phyloP scores from a whole-genome alignment of 2,888 invertebrate genomes.

The Caenorhabditis sp. region DNA sequence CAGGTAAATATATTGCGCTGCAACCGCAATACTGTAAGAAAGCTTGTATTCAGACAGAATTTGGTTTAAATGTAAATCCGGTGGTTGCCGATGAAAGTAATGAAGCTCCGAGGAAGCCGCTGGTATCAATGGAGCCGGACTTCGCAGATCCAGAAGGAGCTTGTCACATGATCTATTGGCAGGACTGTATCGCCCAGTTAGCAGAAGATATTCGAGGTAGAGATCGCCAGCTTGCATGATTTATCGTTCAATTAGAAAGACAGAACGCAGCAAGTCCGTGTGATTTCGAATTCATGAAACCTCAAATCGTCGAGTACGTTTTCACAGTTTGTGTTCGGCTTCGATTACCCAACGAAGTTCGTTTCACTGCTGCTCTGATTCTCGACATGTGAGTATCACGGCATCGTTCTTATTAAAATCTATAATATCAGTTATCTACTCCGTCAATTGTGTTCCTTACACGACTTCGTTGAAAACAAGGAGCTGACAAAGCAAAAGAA shows the following conservation, averaged over 20 bases:
- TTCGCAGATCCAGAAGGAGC: conserved; percentile 42
- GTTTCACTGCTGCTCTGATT: conserved; percentile 73
- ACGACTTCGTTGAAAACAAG: conserved; percentile 61
- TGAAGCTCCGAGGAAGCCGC: neutral
- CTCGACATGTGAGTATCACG: conserved; percentile 23
- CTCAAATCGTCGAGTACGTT: conserved; percentile 73
- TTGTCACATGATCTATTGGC: conserved; percentile 57
- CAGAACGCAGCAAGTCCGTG: conserved; percentile 15
- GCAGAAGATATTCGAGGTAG: conserved; percentile 58
- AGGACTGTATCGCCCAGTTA: conserved; percentile 63
- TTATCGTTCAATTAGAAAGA: conserved; percentile 20
- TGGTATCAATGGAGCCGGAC: conserved; percentile 45
- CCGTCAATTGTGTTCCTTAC: conserved; percentile 63
- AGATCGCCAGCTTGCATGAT: neutral
- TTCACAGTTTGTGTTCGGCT: conserved; percentile 80
- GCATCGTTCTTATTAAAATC: neutral
- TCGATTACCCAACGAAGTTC: conserved; percentile 78
- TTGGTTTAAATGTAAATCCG: neutral
- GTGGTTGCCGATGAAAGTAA: neutral
- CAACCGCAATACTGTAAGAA: neutral
- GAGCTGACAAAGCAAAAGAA: conserved; percentile 25
- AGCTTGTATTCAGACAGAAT: conserved; percentile 8
- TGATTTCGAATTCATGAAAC: conserved; percentile 71
- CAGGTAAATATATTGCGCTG: conserved; percentile 6
- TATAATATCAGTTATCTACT: conserved; percentile 69